phyloP scores from a whole-genome alignment of 1,140 invertebrate genomes.

The Scaptomyza graminum region DNA sequence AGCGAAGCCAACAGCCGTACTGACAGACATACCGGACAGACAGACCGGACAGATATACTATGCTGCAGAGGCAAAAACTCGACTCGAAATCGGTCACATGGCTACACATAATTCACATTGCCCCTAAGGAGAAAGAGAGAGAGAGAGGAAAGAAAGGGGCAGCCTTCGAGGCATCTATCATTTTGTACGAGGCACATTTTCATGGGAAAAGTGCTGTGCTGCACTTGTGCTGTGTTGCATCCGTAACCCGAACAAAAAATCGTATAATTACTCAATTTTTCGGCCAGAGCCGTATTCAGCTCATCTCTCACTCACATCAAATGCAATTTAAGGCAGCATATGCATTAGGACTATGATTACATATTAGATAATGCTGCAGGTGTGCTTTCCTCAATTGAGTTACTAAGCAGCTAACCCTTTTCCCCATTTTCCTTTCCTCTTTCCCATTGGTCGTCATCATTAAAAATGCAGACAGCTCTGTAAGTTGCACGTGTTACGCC shows the following conservation, averaged over 20 bases:
- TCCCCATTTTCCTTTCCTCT: not conserved
- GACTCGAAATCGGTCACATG: slow-evolving; percentile 36
- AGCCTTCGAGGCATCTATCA: slow-evolving; percentile 29
- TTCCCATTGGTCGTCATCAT: not conserved
- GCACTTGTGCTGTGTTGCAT: not conserved
- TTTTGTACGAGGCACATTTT: slow-evolving; percentile 24
- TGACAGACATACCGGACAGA: slow-evolving; percentile 41
- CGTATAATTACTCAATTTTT: slow-evolving; percentile 6
- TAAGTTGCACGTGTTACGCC: slow-evolving; percentile 22
- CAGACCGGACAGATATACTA: slow-evolving; percentile 38
- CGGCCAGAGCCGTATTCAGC: not conserved
- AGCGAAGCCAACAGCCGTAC: slow-evolving; percentile 25
- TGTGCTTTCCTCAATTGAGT: slow-evolving; percentile 32
- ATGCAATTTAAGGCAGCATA: not conserved
- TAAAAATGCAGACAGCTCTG: slow-evolving; percentile 6
- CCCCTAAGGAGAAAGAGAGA: slow-evolving; percentile 3
- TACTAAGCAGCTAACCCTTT: slow-evolving; percentile 13
- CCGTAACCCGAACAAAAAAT: not conserved
- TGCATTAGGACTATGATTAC: not conserved
- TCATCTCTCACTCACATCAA: not conserved
- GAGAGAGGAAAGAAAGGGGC: not conserved
- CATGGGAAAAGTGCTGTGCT: slow-evolving; percentile 40
- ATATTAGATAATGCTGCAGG: not conserved
- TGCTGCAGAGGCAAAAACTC: slow-evolving; percentile 13
- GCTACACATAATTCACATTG: slow-evolving; percentile 66